Conservation (phyloP, 2,113 vertebrate genomes). For the Eonycteris spelaea region DNA sequence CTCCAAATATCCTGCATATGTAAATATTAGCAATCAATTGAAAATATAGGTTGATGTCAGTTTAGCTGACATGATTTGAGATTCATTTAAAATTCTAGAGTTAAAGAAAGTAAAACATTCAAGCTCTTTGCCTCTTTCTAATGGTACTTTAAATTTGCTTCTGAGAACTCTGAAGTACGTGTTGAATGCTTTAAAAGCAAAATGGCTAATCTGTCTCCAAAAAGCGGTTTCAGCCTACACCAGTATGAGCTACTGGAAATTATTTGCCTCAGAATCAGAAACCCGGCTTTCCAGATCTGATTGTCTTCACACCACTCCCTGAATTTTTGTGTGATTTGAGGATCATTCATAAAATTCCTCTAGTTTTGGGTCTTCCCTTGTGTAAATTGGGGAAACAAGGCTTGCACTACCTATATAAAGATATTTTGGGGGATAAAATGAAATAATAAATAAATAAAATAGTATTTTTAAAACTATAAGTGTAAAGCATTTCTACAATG, state of each 20-base stretch:
- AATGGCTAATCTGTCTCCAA: background rate
- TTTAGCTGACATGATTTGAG: background rate
- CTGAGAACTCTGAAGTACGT: background rate
- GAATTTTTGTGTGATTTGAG: background rate
- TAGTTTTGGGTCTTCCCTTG: background rate
- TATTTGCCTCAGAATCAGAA: background rate
- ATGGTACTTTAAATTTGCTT: background rate
- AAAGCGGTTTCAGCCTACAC: background rate
- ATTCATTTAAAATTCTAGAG: background rate
- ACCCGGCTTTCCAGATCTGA: background rate
- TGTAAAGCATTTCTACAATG: background rate
- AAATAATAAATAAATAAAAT: background rate
- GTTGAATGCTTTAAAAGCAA: background rate
- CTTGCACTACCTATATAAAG: background rate
- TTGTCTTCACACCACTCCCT: fast-evolving
- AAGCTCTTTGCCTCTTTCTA: background rate
- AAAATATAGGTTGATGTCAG: background rate
- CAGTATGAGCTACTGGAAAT: background rate
- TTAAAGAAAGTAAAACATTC: background rate
- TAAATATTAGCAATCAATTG: background rate
- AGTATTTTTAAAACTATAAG: background rate
- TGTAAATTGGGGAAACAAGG: background rate
- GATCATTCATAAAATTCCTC: background rate
- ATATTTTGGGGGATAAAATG: background rate
- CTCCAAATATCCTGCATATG: background rate